Conservation (phyloP, 2,888 invertebrate genomes). For the Dendrolimus pini region DNA sequence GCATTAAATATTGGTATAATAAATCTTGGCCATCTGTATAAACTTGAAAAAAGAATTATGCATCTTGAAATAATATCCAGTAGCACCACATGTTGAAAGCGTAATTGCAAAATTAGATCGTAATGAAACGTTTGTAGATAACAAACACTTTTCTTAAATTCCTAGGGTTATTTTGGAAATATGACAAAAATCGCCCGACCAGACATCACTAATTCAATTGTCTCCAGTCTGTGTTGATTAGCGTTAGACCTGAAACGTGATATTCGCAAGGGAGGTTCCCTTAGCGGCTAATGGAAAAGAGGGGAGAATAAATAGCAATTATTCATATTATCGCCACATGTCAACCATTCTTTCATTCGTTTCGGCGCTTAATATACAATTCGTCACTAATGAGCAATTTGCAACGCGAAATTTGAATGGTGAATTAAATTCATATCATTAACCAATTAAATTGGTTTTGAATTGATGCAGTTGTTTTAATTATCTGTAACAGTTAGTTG, state of each 20-base stretch:
- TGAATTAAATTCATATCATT: conserved; percentile 14
- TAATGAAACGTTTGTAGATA: no score
- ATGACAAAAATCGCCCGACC: conserved; percentile 66
- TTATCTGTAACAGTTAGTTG: neutral
- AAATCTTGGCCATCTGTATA: no score
- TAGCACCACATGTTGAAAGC: no score
- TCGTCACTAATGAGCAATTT: neutral
- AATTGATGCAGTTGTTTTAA: conserved; percentile 8
- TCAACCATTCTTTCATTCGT: conserved; percentile 8
- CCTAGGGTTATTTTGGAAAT: conserved; percentile 29
- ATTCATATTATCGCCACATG: conserved; percentile 40
- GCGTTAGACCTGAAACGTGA: conserved; percentile 71
- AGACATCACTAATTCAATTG: conserved; percentile 71
- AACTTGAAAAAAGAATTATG: no score
- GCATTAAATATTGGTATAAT: no score
- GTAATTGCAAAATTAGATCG: no score
- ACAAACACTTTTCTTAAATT: no score
- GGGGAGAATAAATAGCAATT: conserved; percentile 48
- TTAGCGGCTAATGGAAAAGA: conserved; percentile 54
- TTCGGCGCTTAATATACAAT: conserved; percentile 4
- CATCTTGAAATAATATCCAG: no score
- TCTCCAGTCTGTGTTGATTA: conserved; percentile 64
- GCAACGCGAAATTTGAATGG: neutral
- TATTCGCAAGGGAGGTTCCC: conserved; percentile 67
- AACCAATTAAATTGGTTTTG: conserved; percentile 15